These are phyloP conservation scores for Andrena minutula DNA, from an alignment of 2,888 invertebrate species.

Conservation along the genomic window DNA sequence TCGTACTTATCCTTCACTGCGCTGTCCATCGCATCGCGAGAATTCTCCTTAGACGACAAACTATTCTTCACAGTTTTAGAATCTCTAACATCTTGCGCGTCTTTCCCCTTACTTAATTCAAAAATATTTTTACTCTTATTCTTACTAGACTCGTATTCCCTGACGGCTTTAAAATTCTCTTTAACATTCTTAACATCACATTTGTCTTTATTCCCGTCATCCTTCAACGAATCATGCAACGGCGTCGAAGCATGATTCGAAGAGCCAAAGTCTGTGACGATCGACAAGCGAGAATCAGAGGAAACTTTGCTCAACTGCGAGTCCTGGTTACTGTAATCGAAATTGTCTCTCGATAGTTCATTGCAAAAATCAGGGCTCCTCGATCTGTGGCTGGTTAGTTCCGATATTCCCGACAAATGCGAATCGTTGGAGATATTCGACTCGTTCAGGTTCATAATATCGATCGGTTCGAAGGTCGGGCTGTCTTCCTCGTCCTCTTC, in stretches of 20 bases:
- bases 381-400: slow-evolving; percentile 86
- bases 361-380: slow-evolving; percentile 80
- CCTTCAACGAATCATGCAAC: slow-evolving; percentile 73
- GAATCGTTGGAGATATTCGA: slow-evolving; percentile 87
- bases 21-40: slow-evolving; percentile 77
- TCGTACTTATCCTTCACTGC: slow-evolving; percentile 75
- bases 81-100: slow-evolving; percentile 72
- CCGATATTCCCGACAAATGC: slow-evolving; percentile 87
- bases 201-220: slow-evolving; percentile 83
- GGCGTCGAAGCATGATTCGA: slow-evolving; percentile 83
- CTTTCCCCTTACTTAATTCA: slow-evolving; percentile 78
- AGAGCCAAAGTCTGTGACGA: slow-evolving; percentile 86
- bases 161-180: slow-evolving; percentile 79
- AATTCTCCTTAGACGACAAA: slow-evolving; percentile 78
- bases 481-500: slow-evolving; percentile 88
- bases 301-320: slow-evolving; percentile 88
- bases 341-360: slow-evolving; percentile 83
- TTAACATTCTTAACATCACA: slow-evolving; percentile 80
- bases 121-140: slow-evolving; percentile 72
- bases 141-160: slow-evolving; percentile 76
- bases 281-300: slow-evolving; percentile 87
- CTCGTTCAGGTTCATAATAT: slow-evolving; percentile 84
- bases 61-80: slow-evolving; percentile 67
- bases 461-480: slow-evolving; percentile 89
- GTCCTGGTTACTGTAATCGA: slow-evolving; percentile 86